These are phyloP conservation scores for Anarhynchus alexandrinus DNA, from an alignment of 2,113 vertebrate species.

Conservation along the genomic window DNA sequence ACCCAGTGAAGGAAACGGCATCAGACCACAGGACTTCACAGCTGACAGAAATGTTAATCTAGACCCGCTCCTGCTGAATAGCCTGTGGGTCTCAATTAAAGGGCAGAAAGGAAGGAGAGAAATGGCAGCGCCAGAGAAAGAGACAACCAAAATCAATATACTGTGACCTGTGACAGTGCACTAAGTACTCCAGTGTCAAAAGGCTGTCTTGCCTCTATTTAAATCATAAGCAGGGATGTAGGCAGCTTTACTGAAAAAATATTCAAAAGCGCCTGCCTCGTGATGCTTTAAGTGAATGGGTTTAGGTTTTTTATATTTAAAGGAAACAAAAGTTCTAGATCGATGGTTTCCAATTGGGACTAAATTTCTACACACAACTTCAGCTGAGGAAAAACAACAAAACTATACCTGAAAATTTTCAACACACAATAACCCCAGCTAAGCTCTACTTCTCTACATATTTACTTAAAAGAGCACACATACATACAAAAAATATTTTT, in stretches of 20 bases:
- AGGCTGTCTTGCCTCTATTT: not conserved
- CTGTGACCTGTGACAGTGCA: rapidly evolving
- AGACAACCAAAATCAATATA: not conserved
- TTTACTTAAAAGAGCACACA: not conserved
- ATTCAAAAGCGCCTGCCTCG: not conserved
- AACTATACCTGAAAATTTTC: not conserved
- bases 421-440: not conserved
- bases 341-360: not conserved
- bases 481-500: not conserved
- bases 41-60: not conserved
- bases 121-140: not conserved
- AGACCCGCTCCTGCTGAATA: not conserved
- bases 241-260: not conserved
- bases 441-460: not conserved
- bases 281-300: rapidly evolving
- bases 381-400: not conserved
- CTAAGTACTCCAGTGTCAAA: not conserved
- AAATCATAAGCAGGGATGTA: not conserved
- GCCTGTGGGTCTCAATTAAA: not conserved
- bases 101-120: not conserved
- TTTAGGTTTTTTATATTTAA: not conserved
- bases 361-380: not conserved
- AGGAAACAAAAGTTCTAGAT: not conserved
- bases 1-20: not conserved
- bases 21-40: not conserved